Evolutionary conservation across 2,797 vertebrate species (phyloP).

Genomic region (Natrix natrix): DNA sequence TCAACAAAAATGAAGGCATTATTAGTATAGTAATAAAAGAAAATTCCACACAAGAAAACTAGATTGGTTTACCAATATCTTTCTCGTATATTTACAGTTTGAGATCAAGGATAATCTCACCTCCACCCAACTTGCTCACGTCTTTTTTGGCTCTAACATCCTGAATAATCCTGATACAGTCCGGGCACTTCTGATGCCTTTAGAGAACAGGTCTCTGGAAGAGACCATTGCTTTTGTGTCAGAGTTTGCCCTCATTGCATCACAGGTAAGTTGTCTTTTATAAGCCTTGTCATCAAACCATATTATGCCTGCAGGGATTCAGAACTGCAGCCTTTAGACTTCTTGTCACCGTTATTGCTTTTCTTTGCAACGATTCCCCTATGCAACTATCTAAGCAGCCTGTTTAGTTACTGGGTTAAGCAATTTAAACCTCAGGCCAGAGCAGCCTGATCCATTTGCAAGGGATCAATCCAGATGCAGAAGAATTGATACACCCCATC

Average conservation of each 20-base stretch:
- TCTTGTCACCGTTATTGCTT: neutral
- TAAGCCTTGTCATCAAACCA: neutral
- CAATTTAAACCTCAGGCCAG: neutral
- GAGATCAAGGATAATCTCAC: constrained; percentile 32
- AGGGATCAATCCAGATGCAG: neutral
- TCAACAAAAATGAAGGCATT: neutral
- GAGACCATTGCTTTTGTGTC: constrained; percentile 25
- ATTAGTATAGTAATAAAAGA: neutral
- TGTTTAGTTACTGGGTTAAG: neutral
- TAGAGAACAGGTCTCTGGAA: constrained; percentile 12
- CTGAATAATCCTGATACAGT: constrained; percentile 9
- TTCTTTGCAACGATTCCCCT: neutral
- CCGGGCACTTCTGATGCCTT: constrained; percentile 1
- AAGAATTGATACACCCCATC: neutral
- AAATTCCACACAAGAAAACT: neutral
- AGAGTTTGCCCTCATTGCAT: constrained; percentile 1
- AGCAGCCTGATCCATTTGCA: neutral
- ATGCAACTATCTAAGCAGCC: neutral
- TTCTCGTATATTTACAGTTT: constrained; percentile 18
- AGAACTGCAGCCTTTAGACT: neutral
- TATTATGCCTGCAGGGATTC: neutral
- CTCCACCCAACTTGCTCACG: neutral
- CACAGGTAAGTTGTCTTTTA: constrained; percentile 7
- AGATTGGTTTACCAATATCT: neutral
- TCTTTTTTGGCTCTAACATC: constrained; percentile 33